phyloP scores from a whole-genome alignment of 1,140 invertebrate genomes.

The Bombus waltoni region DNA sequence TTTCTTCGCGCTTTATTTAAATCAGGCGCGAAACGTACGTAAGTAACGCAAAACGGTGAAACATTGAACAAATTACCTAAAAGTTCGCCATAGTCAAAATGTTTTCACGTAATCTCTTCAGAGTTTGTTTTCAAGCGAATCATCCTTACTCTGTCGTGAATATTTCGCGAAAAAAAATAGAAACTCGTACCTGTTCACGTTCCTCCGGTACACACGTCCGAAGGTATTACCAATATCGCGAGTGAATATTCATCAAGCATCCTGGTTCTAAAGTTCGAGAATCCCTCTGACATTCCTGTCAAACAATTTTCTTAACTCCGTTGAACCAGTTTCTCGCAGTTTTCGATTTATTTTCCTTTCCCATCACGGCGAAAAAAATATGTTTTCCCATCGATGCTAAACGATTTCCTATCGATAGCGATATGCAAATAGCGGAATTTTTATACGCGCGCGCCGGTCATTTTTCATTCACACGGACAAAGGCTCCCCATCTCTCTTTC shows the following conservation, averaged over 20 bases:
- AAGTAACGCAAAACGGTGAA: no score
- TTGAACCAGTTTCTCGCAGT: neutral
- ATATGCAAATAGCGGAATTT: conserved; percentile 49
- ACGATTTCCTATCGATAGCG: conserved; percentile 45
- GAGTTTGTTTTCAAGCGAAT: neutral
- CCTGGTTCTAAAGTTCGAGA: neutral
- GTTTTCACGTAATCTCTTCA: neutral
- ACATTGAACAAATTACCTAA: no score
- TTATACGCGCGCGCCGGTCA: neutral
- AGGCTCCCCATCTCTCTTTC: neutral
- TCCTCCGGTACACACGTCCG: no score
- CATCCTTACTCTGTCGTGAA: neutral
- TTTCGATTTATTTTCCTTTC: conserved; percentile 17
- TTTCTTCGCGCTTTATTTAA: no score
- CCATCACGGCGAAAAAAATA: conserved; percentile 23
- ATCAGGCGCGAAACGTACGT: no score
- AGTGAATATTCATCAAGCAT: neutral
- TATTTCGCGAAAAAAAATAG: neutral
- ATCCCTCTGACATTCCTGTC: no score
- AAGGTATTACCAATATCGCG: neutral
- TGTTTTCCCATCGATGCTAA: conserved; percentile 45
- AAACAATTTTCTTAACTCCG: neutral
- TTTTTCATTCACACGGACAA: conserved; percentile 40
- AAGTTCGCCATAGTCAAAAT: no score
- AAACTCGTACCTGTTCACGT: neutral